A percentile compares a stretch with the other conserved stretches of the same genome.
Evolutionary conservation across 2,888 invertebrate genomes (phyloP).

Genomic region (Polyommatus iphigenia): DNA sequence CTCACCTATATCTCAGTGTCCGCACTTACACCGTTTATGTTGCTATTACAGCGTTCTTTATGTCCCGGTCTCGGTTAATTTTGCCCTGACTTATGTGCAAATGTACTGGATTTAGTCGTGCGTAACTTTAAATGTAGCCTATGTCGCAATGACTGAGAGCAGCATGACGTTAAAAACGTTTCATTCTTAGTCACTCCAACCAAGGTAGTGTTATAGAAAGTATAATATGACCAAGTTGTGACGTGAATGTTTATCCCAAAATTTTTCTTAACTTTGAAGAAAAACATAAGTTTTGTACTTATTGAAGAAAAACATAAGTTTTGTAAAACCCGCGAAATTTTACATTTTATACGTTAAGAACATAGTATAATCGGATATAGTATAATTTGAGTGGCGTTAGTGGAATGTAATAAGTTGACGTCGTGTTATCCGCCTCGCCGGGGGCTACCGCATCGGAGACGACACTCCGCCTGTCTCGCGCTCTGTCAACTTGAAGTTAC

Average conservation of each 20-base stretch:
- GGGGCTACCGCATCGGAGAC: neutral
- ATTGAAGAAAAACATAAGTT: too few species aligned
- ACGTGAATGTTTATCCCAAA: too few species aligned
- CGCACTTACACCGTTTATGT: slow-evolving; percentile 22
- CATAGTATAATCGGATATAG: neutral
- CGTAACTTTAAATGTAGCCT: slow-evolving; percentile 14
- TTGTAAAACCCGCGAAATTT: neutral
- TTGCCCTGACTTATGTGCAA: slow-evolving; percentile 7
- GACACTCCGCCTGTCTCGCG: slow-evolving; percentile 20
- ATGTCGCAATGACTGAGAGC: slow-evolving; percentile 1
- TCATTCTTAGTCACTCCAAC: neutral
- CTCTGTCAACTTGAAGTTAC: slow-evolving; percentile 24
- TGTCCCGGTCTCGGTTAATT: slow-evolving; percentile 18
- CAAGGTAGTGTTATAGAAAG: neutral
- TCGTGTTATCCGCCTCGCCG: slow-evolving; percentile 12
- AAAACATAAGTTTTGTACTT: neutral
- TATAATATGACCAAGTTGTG: too few species aligned
- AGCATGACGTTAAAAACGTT: slow-evolving; percentile 4
- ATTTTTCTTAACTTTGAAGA: neutral
- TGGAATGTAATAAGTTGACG: slow-evolving; percentile 3
- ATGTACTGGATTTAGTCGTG: slow-evolving; percentile 9
- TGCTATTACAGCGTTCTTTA: slow-evolving; percentile 13
- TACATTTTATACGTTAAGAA: neutral
- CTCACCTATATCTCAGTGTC: slow-evolving; percentile 22
- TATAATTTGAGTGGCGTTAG: neutral